Evolutionary conservation across 1,140 invertebrate species (phyloP).

Genomic region (Psilanteris sp.): DNA sequence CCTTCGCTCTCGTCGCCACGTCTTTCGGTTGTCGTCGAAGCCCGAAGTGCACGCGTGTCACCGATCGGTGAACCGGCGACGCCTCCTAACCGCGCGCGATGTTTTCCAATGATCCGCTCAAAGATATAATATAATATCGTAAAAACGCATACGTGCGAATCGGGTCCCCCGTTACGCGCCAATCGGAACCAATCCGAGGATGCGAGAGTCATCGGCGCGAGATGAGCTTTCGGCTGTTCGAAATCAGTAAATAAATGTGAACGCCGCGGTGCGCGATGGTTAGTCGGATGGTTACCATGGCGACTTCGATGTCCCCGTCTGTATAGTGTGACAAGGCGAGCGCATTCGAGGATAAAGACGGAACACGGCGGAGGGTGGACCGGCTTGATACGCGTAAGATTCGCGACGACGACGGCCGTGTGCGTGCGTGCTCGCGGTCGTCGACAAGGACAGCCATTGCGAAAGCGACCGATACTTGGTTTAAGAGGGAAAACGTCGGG

Average conservation of each 20-base stretch:
- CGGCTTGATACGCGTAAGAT: conserved; percentile 12
- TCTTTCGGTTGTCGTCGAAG: no score
- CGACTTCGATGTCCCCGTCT: conserved; percentile 24
- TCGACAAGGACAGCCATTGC: conserved; percentile 19
- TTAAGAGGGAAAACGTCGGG: conserved; percentile 45
- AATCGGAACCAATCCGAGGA: no score
- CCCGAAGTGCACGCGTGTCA: no score
- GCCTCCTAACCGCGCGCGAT: no score
- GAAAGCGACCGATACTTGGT: conserved; percentile 34
- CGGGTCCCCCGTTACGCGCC: no score
- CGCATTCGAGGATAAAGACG: not conserved
- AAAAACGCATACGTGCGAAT: no score
- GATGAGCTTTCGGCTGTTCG: conserved; percentile 47
- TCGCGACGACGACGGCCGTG: not conserved
- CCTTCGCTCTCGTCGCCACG: no score
- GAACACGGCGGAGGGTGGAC: conserved; percentile 3
- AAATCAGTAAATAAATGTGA: conserved; percentile 61
- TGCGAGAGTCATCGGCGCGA: no score
- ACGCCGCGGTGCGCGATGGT: conserved; percentile 30
- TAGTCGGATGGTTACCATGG: conserved; percentile 52
- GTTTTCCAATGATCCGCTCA: no score
- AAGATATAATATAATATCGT: no score
- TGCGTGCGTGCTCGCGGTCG: conserved; percentile 1
- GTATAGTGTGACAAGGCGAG: no score
- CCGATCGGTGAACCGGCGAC: no score